Evolutionary conservation across 1,140 invertebrate genomes (phyloP), one percentile per base, ranked within the genome.

Genomic region (Nasonia vitripennis): DNA sequence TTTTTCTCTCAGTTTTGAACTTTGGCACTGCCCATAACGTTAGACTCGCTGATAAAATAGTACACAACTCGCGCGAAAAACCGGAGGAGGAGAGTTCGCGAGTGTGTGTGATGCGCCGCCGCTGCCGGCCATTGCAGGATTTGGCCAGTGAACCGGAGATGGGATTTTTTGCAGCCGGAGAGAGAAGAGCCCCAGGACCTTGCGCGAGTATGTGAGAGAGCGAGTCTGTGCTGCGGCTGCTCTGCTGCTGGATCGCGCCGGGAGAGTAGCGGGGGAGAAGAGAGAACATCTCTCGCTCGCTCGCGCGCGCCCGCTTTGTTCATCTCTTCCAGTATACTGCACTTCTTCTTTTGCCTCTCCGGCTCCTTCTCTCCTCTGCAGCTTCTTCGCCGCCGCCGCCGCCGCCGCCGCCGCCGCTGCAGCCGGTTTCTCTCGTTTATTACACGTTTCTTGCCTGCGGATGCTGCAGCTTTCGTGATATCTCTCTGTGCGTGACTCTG

Each of bases 231-330:
- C 51, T 0, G 51, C 51, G 0, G 51, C 27, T 27, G 23, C 23
- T 17, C 12, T 17, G 62, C 62, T 68, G 20, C 67, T 45, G 23
- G 1, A 7, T 37, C 79, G 14, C 11, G 5, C 34, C 34, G 23
- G n/a, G 31, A 71, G 68, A 71, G 68, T 34, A 31, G 20, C 27
- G 41, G 45, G 9, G 27, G 23, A 68, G 31, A 45, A 23, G 67
- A 62, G 45, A 55, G 70, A 71, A 71, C 23, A 71, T 71, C 68
- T 71, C 68, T 48, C 27, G 27, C 27, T 27, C 27, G 81, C 68
- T 31, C 27, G 81, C 41, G 45, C n/a, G 81, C 27, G 71, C 41
- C 17, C 23, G 81, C 81, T 78, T 83, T 83, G 71, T 83, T 83
- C 71, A 34, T 71, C 79, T 48, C 75, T 45, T 20, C 75, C 75